A percentile compares a stretch with the other conserved stretches of the same genome.
Evolutionary conservation across 1,140 invertebrate genomes (phyloP).

Genomic region (Pseudomyrmex concolor): DNA sequence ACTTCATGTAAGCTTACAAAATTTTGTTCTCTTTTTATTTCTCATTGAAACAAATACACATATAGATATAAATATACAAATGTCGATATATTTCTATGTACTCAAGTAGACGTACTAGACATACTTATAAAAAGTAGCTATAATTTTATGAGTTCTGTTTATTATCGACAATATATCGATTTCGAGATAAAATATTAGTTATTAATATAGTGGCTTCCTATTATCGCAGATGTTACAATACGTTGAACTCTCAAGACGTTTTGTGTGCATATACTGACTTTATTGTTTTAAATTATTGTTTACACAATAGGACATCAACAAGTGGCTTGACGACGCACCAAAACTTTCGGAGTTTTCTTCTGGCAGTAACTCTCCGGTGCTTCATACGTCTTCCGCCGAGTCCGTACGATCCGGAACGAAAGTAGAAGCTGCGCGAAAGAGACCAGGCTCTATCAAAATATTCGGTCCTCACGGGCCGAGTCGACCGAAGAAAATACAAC

Average conservation of each 20-base stretch:
- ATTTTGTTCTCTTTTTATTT: conserved; percentile 51
- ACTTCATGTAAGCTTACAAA: conserved; percentile 86
- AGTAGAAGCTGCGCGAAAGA: conserved; percentile 75
- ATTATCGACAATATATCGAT: no score
- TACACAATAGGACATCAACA: conserved; percentile 90
- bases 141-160: no score
- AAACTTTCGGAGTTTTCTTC: conserved; percentile 90
- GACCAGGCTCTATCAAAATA: conserved; percentile 77
- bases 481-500: conserved; percentile 90
- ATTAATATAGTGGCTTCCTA: no score
- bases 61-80: conserved; percentile 6
- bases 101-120: no score
- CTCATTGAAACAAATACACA: conserved; percentile 5
- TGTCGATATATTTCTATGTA: background rate
- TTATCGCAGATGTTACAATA: no score
- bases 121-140: no score
- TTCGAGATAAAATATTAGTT: no score
- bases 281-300: no score
- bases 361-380: conserved; percentile 89
- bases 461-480: conserved; percentile 82
- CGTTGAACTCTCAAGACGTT: no score
- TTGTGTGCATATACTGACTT: no score
- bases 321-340: conserved; percentile 94
- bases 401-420: conserved; percentile 66
- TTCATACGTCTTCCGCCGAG: conserved; percentile 78